phyloP scores from a whole-genome alignment of 2,888 invertebrate genomes.

The Phasia obesa region DNA sequence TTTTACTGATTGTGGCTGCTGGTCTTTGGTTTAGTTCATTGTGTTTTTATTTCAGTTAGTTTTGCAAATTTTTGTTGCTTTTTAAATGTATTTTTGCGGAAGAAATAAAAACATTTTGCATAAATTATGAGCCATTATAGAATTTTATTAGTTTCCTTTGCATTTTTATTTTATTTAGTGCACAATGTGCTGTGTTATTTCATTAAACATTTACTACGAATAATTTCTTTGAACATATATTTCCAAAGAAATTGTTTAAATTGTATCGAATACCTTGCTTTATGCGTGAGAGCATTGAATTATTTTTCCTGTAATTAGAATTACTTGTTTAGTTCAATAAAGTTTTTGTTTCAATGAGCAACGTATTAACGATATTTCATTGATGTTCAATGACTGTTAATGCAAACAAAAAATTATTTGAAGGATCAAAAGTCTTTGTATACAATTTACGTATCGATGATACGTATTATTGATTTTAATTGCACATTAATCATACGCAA shows the following conservation, averaged over 20 bases:
- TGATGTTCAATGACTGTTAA: conserved; percentile 11
- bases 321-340: conserved; percentile 9
- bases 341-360: background rate
- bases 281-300: background rate
- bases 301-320: conserved; percentile 27
- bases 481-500: conserved; percentile 24
- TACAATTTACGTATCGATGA: too few species aligned
- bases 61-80: background rate
- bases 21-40: conserved; percentile 23
- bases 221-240: background rate
- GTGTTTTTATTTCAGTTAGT: background rate
- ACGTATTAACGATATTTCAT: background rate
- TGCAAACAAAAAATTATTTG: background rate
- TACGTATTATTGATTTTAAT: conserved; percentile 47
- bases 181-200: conserved; percentile 2
- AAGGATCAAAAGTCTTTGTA: too few species aligned
- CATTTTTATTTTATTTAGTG: background rate
- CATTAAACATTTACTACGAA: conserved; percentile 23
- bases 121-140: conserved; percentile 67
- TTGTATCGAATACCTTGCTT: conserved; percentile 19
- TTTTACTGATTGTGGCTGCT: conserved; percentile 6
- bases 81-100: background rate
- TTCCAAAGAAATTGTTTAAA: conserved; percentile 14
- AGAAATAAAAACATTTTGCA: conserved; percentile 55
- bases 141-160: conserved; percentile 56